A percentile compares a stretch with the other conserved stretches of the same genome.
These are phyloP conservation scores for Pecten maximus DNA, from an alignment of 2,888 invertebrate genomes.

Conservation along the genomic window DNA sequence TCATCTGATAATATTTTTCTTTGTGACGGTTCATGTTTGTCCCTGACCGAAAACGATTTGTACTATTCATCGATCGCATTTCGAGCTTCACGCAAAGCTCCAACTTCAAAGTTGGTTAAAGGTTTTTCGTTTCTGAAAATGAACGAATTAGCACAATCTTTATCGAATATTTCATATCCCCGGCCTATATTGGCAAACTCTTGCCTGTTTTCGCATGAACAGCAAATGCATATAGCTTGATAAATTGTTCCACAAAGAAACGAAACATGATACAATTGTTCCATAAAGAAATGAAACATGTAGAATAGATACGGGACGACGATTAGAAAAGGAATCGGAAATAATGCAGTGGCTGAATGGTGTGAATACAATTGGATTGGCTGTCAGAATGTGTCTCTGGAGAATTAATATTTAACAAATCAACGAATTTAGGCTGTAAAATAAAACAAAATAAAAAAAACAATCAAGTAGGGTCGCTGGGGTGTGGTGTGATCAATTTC, in stretches of 20 bases:
- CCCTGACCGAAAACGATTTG: no score
- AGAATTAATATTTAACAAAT: conserved; percentile 20
- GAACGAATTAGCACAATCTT: no score
- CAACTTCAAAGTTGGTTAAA: no score
- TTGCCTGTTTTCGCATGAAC: neutral
- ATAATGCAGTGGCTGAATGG: neutral
- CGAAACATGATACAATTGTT: neutral
- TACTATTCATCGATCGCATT: no score
- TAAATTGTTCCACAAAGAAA: neutral
- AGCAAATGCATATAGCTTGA: neutral
- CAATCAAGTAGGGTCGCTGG: neutral
- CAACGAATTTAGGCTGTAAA: conserved; percentile 25
- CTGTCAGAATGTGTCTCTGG: neutral
- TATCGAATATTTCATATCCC: no score
- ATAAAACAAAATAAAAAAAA: no score
- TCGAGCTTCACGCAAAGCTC: no score
- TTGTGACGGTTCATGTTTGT: no score
- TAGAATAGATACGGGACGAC: neutral
- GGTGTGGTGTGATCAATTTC: conserved; percentile 31
- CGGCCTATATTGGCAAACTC: no score
- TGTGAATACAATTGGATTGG: neutral
- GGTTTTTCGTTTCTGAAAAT: no score
- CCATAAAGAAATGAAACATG: neutral
- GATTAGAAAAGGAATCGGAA: neutral
- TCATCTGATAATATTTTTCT: no score